Evolutionary conservation across 2,888 invertebrate species (phyloP).

Genomic region (Zootermopsis nevadensis): DNA sequence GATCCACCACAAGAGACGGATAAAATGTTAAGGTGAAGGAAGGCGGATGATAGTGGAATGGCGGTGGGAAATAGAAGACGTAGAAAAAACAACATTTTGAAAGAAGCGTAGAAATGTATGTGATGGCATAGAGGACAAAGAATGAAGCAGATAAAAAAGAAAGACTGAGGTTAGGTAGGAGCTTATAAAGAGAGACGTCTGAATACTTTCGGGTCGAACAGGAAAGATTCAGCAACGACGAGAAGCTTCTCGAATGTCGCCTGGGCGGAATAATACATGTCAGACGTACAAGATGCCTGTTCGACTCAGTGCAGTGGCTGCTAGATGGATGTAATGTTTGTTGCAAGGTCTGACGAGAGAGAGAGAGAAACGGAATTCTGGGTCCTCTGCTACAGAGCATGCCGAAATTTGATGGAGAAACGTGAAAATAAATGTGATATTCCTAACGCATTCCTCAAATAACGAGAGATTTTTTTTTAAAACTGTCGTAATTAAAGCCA

Average conservation of each 20-base stretch:
- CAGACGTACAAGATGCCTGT: neutral
- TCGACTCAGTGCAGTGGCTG: neutral
- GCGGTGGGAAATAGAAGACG: neutral
- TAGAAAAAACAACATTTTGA: neutral
- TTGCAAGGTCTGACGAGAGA: too few relatives aligned
- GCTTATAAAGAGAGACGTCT: conserved; percentile 16
- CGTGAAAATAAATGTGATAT: too few relatives aligned
- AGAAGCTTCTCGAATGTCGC: neutral
- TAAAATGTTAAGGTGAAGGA: neutral
- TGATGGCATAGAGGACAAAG: conserved; percentile 4
- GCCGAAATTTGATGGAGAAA: too few relatives aligned
- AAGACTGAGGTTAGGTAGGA: conserved; percentile 1
- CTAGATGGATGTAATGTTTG: neutral
- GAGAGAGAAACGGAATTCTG: too few relatives aligned
- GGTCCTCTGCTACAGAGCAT: too few relatives aligned
- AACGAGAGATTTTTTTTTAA: too few relatives aligned
- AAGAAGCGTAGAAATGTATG: conserved; percentile 2
- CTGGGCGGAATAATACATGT: conserved; percentile 12
- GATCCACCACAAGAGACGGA: neutral
- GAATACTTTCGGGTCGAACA: neutral
- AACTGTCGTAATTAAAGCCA: too few relatives aligned
- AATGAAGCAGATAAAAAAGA: conserved; percentile 1
- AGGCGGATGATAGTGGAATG: neutral
- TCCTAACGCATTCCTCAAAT: too few relatives aligned
- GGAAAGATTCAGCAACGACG: neutral